phyloP scores from a whole-genome alignment of 1,140 invertebrate genomes.

The Ceratoteleas bidentatus region DNA sequence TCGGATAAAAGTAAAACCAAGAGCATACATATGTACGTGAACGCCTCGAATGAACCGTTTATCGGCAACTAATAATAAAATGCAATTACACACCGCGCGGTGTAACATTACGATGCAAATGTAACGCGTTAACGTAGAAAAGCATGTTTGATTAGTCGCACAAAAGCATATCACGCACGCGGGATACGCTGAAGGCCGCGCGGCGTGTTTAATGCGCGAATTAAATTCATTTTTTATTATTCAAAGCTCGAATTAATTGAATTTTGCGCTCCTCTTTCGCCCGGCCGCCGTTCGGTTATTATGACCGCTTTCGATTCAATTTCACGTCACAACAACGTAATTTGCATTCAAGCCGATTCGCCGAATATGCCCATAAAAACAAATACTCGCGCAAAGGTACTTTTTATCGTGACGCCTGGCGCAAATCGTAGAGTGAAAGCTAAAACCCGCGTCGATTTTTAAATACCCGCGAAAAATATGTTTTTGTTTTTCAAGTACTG shows the following conservation, averaged over 20 bases:
- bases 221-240: constrained; percentile 53
- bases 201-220: constrained; percentile 41
- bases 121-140: constrained; percentile 50
- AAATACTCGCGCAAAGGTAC: constrained; percentile 17
- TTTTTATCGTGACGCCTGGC: no score
- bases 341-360: constrained; percentile 20
- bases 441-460: no score
- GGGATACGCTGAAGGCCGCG: constrained; percentile 6
- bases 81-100: constrained; percentile 25
- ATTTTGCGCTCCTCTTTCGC: constrained; percentile 43
- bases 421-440: no score
- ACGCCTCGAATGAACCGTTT: no score
- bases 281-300: constrained; percentile 25
- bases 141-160: constrained; percentile 37
- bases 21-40: no score
- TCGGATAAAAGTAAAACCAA: no score
- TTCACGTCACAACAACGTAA: constrained; percentile 40
- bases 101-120: constrained; percentile 40
- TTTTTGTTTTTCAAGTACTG: no score
- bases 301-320: constrained; percentile 42
- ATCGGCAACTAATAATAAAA: constrained; percentile 43
- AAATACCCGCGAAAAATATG: no score
- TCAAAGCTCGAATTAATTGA: constrained; percentile 53
- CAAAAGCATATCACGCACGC: constrained; percentile 23
- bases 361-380: constrained; percentile 28